Conservation (phyloP, 1,140 invertebrate species). For the Euura saliciscinereae region DNA sequence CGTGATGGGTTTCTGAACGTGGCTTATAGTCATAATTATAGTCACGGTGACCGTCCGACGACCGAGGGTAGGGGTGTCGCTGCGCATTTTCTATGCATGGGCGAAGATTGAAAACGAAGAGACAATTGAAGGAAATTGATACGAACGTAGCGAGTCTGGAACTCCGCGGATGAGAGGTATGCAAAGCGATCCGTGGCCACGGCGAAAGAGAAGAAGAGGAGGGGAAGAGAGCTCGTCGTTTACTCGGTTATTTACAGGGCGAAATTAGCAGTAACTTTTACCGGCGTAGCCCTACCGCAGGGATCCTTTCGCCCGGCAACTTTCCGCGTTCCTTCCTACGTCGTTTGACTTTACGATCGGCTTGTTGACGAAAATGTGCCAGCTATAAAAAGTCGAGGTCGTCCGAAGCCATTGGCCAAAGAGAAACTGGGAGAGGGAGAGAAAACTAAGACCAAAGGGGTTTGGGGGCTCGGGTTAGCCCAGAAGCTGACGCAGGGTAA, state of each 20-base stretch:
- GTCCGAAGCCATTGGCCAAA: not conserved
- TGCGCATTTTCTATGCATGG: no score
- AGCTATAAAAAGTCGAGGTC: slow-evolving; percentile 8
- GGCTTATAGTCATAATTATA: slow-evolving; percentile 18
- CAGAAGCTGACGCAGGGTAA: not conserved
- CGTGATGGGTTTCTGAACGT: slow-evolving; percentile 50
- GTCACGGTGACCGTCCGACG: no score
- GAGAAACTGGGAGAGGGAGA: not conserved
- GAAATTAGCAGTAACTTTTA: slow-evolving; percentile 9
- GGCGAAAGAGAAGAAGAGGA: no score
- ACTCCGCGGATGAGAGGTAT: no score
- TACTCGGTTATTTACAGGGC: not conserved
- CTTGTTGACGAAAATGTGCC: slow-evolving; percentile 13
- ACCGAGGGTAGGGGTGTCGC: no score
- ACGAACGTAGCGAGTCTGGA: no score
- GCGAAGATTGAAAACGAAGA: no score
- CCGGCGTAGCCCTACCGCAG: not conserved
- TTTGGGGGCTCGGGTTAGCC: not conserved
- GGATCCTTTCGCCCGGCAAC: not conserved
- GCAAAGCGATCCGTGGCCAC: no score
- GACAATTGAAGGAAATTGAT: no score
- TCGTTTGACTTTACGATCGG: slow-evolving; percentile 13
- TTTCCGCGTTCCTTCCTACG: slow-evolving; percentile 6
- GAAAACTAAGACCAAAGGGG: not conserved
- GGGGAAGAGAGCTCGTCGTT: no score